These are phyloP conservation scores for Indicator maculatus DNA, from an alignment of 2,113 vertebrate species.

Conservation along the genomic window DNA sequence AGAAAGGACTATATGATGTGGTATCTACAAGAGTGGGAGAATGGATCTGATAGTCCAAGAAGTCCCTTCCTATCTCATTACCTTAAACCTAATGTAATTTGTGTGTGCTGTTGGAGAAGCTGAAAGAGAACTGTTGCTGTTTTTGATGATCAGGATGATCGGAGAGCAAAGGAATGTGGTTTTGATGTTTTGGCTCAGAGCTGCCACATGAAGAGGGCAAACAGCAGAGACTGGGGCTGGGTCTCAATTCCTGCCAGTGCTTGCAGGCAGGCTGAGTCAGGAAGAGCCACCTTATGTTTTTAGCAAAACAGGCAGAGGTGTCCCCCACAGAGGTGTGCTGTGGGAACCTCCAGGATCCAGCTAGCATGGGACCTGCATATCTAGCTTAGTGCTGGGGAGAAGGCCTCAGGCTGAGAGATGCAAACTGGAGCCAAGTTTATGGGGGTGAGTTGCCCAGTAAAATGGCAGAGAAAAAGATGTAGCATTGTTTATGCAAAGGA, in stretches of 20 bases:
- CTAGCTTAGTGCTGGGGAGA: neutral
- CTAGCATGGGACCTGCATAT: neutral
- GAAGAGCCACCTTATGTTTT: neutral
- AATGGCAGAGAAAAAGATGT: neutral
- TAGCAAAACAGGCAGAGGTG: neutral
- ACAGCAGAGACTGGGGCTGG: neutral
- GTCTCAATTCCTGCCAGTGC: neutral
- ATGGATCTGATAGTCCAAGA: neutral
- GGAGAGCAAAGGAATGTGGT: constrained; percentile 30
- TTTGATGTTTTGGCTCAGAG: constrained; percentile 31
- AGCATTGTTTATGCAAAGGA: neutral
- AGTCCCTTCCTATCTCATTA: constrained; percentile 9
- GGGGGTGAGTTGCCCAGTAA: neutral
- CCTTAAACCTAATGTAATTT: neutral
- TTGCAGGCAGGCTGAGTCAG: neutral
- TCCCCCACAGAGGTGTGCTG: neutral
- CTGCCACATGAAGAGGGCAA: neutral
- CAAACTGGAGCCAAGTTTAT: neutral
- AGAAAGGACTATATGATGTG: constrained; percentile 19
- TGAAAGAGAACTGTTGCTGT: constrained; percentile 12
- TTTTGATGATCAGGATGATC: neutral
- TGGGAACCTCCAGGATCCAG: neutral
- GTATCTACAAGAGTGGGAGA: neutral
- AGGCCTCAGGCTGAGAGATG: neutral
- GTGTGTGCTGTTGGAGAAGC: neutral